Base-by-base conservation (phyloP, 1,140 invertebrate genomes). In the Drosophila murphyi region DNA sequence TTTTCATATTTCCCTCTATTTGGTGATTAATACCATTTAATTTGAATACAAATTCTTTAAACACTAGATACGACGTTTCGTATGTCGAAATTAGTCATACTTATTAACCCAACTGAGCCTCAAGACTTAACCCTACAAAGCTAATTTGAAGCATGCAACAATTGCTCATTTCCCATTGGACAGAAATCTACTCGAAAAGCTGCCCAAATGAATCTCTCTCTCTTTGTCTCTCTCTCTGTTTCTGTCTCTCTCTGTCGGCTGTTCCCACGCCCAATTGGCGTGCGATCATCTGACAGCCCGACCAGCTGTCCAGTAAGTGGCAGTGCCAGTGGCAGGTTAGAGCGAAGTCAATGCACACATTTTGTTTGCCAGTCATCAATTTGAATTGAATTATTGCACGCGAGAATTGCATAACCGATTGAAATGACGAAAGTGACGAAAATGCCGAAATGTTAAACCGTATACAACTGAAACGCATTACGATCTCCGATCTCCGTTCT, bases 391-490 rank as follows among this genome's bases (percentile, higher is more conserved):
- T 64, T 31, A 67, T 47, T 47, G 20, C 32, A 31, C 32, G 31
- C 29, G 54, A 4, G 35, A 3, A 80, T 85, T 85, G 82, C 82
- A 86, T 86, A 86, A 86, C 72, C 54, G 50, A 43, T 2, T 2
- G 1, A n/a, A 43, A 43, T 37, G 50, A 8, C 32, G 50, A 29
- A 39, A 68, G 65, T 31, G 31, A 43, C 43, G 37, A 54, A 54
- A 60, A 39, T 43, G 5, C 10, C 3, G 31, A 34, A 52, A 34
- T 43, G 2, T 31, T 47, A 31, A 41, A 41, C 37, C 37, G 54
- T 56, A 39, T 8, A 31, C 37, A 57, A 57, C 28, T 37, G 55
- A 57, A 57, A 28, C 56, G 56, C 10, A 12, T 32, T 20, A 20
- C 20, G 20, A 20, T 20, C 20, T 20, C 20, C 20, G 20, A 20